These are phyloP conservation scores for Pseudachorutes palmiensis DNA, from an alignment of 1,140 invertebrate genomes.

Conservation along the genomic window DNA sequence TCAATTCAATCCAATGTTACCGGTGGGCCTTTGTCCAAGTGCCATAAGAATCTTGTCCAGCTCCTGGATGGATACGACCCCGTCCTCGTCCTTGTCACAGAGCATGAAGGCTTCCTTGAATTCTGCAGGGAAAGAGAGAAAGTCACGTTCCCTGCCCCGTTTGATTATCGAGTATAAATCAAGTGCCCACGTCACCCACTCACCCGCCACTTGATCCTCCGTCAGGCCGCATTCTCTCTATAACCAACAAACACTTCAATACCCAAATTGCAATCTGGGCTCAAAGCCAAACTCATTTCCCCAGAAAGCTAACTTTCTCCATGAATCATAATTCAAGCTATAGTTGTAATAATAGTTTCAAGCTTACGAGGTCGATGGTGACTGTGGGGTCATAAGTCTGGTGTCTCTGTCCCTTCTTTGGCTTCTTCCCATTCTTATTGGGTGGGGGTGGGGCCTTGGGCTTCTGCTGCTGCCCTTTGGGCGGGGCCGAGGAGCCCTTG, in stretches of 20 bases:
- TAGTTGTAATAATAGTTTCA: no score
- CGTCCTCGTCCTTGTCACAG: conserved; percentile 87
- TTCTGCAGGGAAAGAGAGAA: conserved; percentile 50
- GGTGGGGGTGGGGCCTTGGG: conserved; percentile 35
- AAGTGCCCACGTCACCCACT: conserved; percentile 37
- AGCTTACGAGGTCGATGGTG: conserved; percentile 72
- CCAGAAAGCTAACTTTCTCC: background rate
- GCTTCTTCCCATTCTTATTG: conserved; percentile 51
- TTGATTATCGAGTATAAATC: background rate
- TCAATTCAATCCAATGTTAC: conserved; percentile 44
- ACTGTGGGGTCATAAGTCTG: conserved; percentile 73
- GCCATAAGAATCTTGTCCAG: conserved; percentile 80
- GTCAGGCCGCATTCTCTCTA: conserved; percentile 76
- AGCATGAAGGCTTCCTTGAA: conserved; percentile 88
- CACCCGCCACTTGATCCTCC: conserved; percentile 73
- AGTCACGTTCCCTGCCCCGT: background rate
- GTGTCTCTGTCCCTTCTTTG: conserved; percentile 66
- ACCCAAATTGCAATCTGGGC: background rate
- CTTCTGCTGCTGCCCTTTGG: conserved; percentile 39
- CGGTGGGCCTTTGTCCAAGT: conserved; percentile 75
- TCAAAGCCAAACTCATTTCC: background rate
- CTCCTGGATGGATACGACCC: conserved; percentile 79
- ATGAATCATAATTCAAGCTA: conserved; percentile 5
- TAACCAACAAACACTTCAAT: conserved; percentile 37
- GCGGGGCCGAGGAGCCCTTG: background rate